Evolutionary conservation across 2,888 invertebrate species (phyloP), one percentile per base, ranked within the genome.

Genomic region (Eristalinus sepulchralis): DNA sequence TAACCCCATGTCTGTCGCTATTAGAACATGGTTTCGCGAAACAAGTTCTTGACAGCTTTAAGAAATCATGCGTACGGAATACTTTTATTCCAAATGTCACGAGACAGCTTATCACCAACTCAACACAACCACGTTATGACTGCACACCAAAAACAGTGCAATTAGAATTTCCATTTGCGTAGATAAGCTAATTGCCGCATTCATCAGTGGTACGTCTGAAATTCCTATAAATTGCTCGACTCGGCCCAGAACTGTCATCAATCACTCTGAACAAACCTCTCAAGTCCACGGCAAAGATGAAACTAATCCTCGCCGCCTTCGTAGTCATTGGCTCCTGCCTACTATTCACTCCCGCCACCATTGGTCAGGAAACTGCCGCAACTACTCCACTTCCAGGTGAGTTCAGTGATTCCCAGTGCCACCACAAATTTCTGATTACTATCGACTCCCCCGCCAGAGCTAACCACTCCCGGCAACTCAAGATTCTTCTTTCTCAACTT

Each of bases 401-500:
- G 62, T 13, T 24, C 2, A 27, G 2, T 1, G 24, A 5, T 13
- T 24, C 57, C 11, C 57, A 24, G 0, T 24, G 24, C 57, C 13
- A 11, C 1, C 57, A 24, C 13, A 3, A 57, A 1, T 17, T 47
- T 8, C 47, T 47, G 2, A 47, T 17, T 3, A 1, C 1, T 17
- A 47, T 8, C 8, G 47, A 47, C 5, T 17, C 17, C 53, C 64
- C 75, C n/a, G n/a, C 13, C 9, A 84, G 83, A 22, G 5, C 39
- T 47, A 17, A 17, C 17, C n/a, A 17, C 47, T 0, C 8, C 22
- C 20, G 39, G 17, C n/a, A 68, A 68, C 5, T 34, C 8, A 4
- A 62, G 84, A 0, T 34, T 81, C 10, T 85, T 85, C 76, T 85
- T 85, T 33, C 34, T 63, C 22, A 59, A 47, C 11, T 67, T 59